These are phyloP conservation scores for Phalacrocorax aristotelis DNA, from an alignment of 2,113 vertebrate genomes.

Conservation along the genomic window DNA sequence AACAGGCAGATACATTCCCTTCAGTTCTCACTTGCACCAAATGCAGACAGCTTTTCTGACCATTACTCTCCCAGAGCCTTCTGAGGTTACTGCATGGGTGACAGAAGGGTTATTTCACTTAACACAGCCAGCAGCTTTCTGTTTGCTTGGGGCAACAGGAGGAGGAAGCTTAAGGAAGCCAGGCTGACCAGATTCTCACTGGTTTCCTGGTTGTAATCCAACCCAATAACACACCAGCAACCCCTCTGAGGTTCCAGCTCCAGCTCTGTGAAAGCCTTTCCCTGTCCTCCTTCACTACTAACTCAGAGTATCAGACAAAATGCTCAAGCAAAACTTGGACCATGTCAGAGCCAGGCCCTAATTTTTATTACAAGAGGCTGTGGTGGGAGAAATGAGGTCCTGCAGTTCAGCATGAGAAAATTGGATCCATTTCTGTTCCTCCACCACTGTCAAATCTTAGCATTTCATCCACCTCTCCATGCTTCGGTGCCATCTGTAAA, in stretches of 20 bases:
- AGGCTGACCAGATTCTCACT: not conserved
- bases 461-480: not conserved
- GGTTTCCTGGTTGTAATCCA: not conserved
- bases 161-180: not conserved
- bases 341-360: not conserved
- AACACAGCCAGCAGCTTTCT: not conserved
- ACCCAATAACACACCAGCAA: not conserved
- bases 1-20: not conserved
- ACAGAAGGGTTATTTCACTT: not conserved
- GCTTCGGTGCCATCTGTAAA: constrained; percentile 21
- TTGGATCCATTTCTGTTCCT: not conserved
- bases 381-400: not conserved
- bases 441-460: not conserved
- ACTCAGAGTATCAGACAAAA: not conserved
- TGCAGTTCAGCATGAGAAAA: not conserved
- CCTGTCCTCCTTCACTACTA: not conserved
- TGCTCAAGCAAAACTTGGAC: not conserved
- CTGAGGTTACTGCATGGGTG: not conserved
- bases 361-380: not conserved
- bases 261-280: not conserved
- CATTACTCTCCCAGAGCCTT: not conserved
- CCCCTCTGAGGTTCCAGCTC: not conserved
- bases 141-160: not conserved
- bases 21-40: not conserved
- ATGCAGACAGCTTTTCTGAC: not conserved